A percentile compares a stretch with the other conserved stretches of the same genome.
These are phyloP conservation scores for Clivina fossor DNA, from an alignment of 2,888 invertebrate species.

Conservation along the genomic window DNA sequence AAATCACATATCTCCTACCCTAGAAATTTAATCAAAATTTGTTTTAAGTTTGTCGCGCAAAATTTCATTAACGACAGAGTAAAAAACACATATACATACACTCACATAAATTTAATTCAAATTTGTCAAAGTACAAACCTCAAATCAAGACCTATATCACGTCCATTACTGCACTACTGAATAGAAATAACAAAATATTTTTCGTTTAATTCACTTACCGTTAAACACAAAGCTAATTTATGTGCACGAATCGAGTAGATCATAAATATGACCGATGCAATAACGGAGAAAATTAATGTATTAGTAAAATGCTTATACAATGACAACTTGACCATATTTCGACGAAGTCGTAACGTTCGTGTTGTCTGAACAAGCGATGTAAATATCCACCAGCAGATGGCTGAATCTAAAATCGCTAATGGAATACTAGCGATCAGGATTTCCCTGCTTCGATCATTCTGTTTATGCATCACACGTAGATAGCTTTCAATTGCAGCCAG, in stretches of 20 bases:
- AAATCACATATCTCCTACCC: too few relatives aligned
- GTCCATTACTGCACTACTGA: too few relatives aligned
- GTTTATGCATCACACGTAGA: slow-evolving; percentile 69
- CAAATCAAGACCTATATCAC: too few relatives aligned
- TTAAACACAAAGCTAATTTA: slow-evolving; percentile 72
- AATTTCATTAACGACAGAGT: too few relatives aligned
- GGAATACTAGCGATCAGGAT: slow-evolving; percentile 81
- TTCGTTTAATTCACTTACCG: too few relatives aligned
- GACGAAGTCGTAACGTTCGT: slow-evolving; percentile 79
- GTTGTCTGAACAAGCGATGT: slow-evolving; percentile 87
- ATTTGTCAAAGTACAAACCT: too few relatives aligned
- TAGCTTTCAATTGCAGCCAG: slow-evolving; percentile 86
- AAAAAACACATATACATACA: too few relatives aligned
- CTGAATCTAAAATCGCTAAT: slow-evolving; percentile 79
- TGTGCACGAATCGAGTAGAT: slow-evolving; percentile 86
- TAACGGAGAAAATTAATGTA: slow-evolving; percentile 86
- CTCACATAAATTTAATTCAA: too few relatives aligned
- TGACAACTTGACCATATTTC: slow-evolving; percentile 87
- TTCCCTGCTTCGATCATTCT: slow-evolving; percentile 64
- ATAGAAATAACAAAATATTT: too few relatives aligned
- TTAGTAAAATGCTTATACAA: slow-evolving; percentile 94
- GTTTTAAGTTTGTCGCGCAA: too few relatives aligned
- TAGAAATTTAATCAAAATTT: too few relatives aligned
- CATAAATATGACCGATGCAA: slow-evolving; percentile 91
- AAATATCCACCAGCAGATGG: slow-evolving; percentile 95